Conservation (phyloP, 2,888 invertebrate genomes). For the Tetanocera ferruginea region DNA sequence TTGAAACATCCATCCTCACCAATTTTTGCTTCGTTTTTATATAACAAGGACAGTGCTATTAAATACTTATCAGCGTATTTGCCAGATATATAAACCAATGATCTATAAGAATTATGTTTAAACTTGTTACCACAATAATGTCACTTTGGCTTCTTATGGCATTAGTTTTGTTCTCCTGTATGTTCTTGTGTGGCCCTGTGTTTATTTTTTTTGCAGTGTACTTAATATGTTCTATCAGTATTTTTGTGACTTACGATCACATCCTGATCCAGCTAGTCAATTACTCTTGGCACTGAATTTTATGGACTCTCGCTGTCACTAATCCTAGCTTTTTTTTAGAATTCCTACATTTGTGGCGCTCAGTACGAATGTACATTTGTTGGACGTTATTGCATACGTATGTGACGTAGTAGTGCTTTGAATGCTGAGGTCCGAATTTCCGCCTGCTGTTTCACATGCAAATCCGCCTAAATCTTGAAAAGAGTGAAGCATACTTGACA, state of each 20-base stretch:
- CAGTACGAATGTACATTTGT: not conserved
- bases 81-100: no score
- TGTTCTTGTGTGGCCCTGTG: no score
- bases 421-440: not conserved
- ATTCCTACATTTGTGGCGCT: not conserved
- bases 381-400: not conserved
- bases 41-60: no score
- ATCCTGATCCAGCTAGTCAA: slow-evolving; percentile 17
- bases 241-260: slow-evolving; percentile 14
- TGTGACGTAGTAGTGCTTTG: not conserved
- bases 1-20: no score
- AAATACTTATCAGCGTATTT: no score
- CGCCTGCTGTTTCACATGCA: slow-evolving; percentile 21
- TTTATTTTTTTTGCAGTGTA: not conserved
- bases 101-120: no score
- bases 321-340: not conserved
- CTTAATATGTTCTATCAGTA: not conserved
- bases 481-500: no score
- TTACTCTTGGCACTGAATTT: slow-evolving; percentile 2
- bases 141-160: no score
- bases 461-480: not conserved
- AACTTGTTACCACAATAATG: no score
- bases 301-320: slow-evolving; percentile 6
- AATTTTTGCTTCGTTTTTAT: no score
- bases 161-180: no score